Evolutionary conservation across 2,113 vertebrate species (phyloP), one percentile per base, ranked within the genome.

Genomic region (Platysternon megacephalum): DNA sequence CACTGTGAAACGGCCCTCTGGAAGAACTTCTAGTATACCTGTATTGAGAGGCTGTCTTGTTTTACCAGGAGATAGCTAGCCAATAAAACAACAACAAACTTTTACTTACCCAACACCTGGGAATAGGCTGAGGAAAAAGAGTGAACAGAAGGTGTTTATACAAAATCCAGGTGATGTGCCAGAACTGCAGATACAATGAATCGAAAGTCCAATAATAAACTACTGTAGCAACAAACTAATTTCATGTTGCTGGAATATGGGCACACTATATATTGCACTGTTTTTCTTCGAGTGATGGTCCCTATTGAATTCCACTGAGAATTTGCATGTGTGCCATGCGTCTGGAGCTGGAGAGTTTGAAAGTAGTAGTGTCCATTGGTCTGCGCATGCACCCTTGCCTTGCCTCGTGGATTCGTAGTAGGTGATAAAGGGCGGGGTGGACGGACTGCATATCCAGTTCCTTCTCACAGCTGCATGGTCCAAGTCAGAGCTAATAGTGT

Each of bases 231-330:
- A 72, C 93, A 93, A 94, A 95, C 87, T 95, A 82, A 24, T 82
- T 91, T 74, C 78, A 93, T 92, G 86, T 93, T 96, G 95, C 89
- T 98, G 85, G 53, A 95, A 58, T 94, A 7, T 79, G 85, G 89
- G 89, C 81, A 91, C 88, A 19, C 51, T 90, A 92, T 2, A 82
- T 85, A 82, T 97, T 98, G 97, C 97, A 97, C 97, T 98, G 96
- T 97, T 58, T 58, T 72, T 72, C 65, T 72, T 72, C 1, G 19
- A 72, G 17, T 72, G 35, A 72, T 72, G n/a, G 65, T 72, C 19
- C n/a, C 19, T 39, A 32, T 32, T 61, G 56, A 61, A 39, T 39
- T 72, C n/a, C n/a, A 22, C n/a, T 39, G 65, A 72, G 65, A 21
- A 39, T 72, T 72, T 72, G n/a, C n/a, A 39, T 72, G n/a, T 72